Base-by-base conservation (phyloP, 2,797 vertebrate species). In the Spea hammondii region DNA sequence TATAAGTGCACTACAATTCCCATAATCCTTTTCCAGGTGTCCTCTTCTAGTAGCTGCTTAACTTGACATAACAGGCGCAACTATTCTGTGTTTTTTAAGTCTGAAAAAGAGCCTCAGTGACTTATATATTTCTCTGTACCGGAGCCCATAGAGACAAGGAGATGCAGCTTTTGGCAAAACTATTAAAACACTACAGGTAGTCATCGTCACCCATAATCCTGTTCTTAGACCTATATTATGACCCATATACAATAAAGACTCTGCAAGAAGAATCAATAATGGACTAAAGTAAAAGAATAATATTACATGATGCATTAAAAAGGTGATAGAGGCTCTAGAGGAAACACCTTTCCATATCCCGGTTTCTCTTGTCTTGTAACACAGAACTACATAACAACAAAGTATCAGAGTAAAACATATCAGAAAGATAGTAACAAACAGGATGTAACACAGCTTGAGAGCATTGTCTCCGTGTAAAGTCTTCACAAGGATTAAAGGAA, bases 281-380 rank as follows among this genome's bases (percentile, higher is more conserved):
- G 93, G 93, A 72, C 90, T 91, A 78, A 93, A 90, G 65, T 93
- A 89, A 80, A 94, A 89, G 85, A 94, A 90, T 6, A 94, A 77
- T 65, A 93, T 86, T 4, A 90, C 88, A 78, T 92, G 92, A 83
- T 94, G 92, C 88, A 93, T 89, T 65, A 94, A 71, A 82, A 93
- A 94, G 0, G 93, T 94, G 57, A 93, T 88, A 13, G 86, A 91
- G 62, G 93, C 93, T 76, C 92, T 87, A 83, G 86, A 93, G 86
- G 74, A 89, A 48, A 86, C 72, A 6, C 85, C 88, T 13, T 86
- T 84, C 87, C 89, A 91, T 82, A 89, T 91, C 70, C 89, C 89
- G 0, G 86, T 89, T 8, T 81, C 84, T 77, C 88, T 89, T 48
- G 92, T 92, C 82, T 88, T 91, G 77, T 86, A 90, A 85, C 89